Conservation (phyloP, 2,888 invertebrate species). For the Apodemia mormo region DNA sequence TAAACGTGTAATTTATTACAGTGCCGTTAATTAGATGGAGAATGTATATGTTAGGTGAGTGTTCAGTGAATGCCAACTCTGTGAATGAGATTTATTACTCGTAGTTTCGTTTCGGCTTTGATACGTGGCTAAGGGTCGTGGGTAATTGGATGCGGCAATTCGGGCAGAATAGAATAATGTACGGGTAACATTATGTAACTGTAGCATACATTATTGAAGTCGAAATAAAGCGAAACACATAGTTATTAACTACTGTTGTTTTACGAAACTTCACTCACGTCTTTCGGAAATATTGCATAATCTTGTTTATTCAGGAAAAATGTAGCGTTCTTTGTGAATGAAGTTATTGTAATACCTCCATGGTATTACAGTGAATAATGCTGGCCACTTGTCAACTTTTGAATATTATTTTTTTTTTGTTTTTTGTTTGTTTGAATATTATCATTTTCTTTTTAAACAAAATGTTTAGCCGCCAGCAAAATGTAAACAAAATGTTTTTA, state of each 20-base stretch:
- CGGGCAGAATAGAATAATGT: background rate
- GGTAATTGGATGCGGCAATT: slow-evolving; percentile 13
- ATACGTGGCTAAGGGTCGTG: background rate
- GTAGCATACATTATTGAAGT: slow-evolving; percentile 7
- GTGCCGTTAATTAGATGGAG: background rate
- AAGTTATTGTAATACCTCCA: too few species aligned
- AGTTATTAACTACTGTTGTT: background rate
- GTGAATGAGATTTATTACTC: slow-evolving; percentile 16
- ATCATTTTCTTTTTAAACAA: too few species aligned
- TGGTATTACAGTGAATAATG: too few species aligned
- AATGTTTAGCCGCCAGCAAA: too few species aligned
- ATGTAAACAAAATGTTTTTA: too few species aligned
- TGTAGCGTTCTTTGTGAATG: too few species aligned
- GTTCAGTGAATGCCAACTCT: slow-evolving; percentile 10
- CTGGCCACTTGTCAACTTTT: too few species aligned
- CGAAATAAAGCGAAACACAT: background rate
- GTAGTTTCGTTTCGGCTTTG: slow-evolving; percentile 10
- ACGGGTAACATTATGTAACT: background rate
- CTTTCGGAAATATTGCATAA: too few species aligned
- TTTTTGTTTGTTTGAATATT: too few species aligned
- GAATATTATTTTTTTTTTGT: too few species aligned
- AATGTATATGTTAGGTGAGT: background rate
- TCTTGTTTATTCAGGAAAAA: too few species aligned
- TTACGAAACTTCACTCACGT: too few species aligned
- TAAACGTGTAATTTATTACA: slow-evolving; percentile 2